Evolutionary conservation across 2,113 vertebrate species (phyloP), one percentile per base, ranked within the genome.

Genomic region (Sphaerodactylus townsendi): DNA sequence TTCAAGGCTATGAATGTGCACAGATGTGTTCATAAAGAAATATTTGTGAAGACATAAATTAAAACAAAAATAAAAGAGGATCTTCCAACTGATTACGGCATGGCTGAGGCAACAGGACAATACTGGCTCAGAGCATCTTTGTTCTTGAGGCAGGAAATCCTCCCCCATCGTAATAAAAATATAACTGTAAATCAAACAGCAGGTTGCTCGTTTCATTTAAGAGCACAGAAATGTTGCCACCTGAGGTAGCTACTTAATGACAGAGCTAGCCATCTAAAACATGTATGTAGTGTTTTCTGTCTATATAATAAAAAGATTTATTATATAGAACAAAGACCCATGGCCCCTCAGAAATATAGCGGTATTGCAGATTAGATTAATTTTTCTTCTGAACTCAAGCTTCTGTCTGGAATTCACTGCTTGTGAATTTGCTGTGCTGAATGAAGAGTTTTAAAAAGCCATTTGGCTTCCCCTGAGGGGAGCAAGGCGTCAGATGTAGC

Each of bases 271-370:
- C 69, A 82, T 91, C 85, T 88, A 85, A 91, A 92, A 83, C 25
- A 64, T 81, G 85, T 85, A 65, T 48, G 69, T 79, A 89, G 80
- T 82, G 66, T 84, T 89, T 84, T 84, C 87, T 91, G n/a, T n/a
- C n/a, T n/a, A n/a, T n/a, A n/a, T n/a, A 64, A 35, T 28, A 17
- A 86, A 81, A 87, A 72, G 86, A 81, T 65, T 33, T 76, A 84
- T 79, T 56, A 87, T 69, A 88, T 92, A 93, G 6, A 56, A 62
- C 59, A 62, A 62, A 10, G 91, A 93, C 87, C 91, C 92, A 46
- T 84, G 87, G 80, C 86, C 88, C 48, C 74, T 64, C 53, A 77
- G 88, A 86, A 90, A 89, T 88, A 79, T 83, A 89, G 85, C 0
- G 77, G 53, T 73, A 81, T 79, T 81, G 86, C 80, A 86, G 87